These are phyloP conservation scores for Aphelenchoides besseyi DNA, from an alignment of 1,140 invertebrate species.

Conservation along the genomic window DNA sequence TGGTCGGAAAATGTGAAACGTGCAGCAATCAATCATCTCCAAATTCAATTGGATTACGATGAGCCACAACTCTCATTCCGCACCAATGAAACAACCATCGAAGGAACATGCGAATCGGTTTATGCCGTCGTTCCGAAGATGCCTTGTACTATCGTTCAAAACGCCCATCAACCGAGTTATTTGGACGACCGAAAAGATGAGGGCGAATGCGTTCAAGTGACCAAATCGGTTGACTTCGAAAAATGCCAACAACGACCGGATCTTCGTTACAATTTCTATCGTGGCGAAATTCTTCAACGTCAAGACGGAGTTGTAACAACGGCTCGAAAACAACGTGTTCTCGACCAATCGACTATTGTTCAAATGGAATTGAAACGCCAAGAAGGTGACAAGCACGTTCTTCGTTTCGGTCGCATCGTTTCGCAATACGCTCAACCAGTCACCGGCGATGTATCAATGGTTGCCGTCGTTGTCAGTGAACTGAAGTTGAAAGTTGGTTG, in stretches of 20 bases:
- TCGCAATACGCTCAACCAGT: conserved; percentile 4
- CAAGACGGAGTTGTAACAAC: conserved; percentile 11
- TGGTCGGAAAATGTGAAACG: conserved; percentile 62
- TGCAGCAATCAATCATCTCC: conserved; percentile 56
- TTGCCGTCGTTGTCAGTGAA: not conserved
- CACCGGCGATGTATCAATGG: not conserved
- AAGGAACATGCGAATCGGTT: conserved; percentile 45
- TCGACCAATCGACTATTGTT: conserved; percentile 16
- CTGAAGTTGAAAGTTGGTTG: not conserved
- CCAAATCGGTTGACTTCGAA: conserved; percentile 57
- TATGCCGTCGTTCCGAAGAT: conserved; percentile 36
- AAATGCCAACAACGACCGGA: conserved; percentile 50
- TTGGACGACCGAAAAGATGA: conserved; percentile 12
- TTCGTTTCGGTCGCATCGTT: conserved; percentile 23
- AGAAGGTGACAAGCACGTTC: conserved; percentile 25
- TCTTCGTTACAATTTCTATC: conserved; percentile 39
- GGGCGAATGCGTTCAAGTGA: conserved; percentile 27
- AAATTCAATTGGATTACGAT: conserved; percentile 48
- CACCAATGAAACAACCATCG: conserved; percentile 43
- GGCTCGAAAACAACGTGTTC: conserved; percentile 21
- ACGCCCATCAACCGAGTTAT: not conserved
- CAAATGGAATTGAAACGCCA: conserved; percentile 26
- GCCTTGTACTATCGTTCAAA: not conserved
- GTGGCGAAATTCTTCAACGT: conserved; percentile 21
- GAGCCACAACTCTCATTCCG: conserved; percentile 15